Percentiles rank a stretch among this genome's conserved stretches.
Conservation (phyloP, 2,113 vertebrate species). For the Cepphus grylle region DNA sequence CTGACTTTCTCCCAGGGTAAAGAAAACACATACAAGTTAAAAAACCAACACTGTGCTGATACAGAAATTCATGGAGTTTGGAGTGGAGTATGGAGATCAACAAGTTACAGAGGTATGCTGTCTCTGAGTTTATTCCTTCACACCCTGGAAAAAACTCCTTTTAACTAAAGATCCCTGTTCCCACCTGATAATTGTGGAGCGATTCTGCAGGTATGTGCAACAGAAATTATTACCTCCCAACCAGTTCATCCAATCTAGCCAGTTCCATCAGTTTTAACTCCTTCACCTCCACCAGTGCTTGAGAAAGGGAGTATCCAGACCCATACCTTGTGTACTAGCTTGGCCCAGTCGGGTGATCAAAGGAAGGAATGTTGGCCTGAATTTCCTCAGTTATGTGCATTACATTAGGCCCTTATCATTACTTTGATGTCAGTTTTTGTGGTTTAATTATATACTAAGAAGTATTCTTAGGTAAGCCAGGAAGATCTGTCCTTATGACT, state of each 20-base stretch:
- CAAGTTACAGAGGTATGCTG: background rate
- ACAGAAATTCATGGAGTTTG: background rate
- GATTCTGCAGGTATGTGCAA: background rate
- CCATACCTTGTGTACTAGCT: background rate
- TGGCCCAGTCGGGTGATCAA: slow-evolving; percentile 8
- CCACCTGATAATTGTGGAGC: background rate
- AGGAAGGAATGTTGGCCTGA: slow-evolving; percentile 38
- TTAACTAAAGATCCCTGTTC: background rate
- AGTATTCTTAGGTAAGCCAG: slow-evolving; percentile 25
- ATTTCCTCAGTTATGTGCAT: background rate
- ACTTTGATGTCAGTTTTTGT: slow-evolving; percentile 52
- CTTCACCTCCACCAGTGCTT: background rate
- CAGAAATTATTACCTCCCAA: background rate
- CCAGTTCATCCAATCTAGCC: slow-evolving; percentile 9
- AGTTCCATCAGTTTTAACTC: slow-evolving; percentile 25
- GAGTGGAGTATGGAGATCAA: background rate
- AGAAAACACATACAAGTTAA: background rate
- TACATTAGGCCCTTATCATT: slow-evolving; percentile 24
- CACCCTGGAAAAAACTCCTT: background rate
- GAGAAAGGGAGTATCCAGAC: slow-evolving; percentile 11
- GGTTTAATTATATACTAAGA: slow-evolving; percentile 42
- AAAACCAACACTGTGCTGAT: background rate
- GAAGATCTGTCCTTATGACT: slow-evolving; percentile 45
- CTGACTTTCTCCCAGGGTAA: background rate
- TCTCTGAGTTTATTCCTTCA: background rate